Conservation (phyloP, 2,797 vertebrate species). For the Rhinatrema bivittatum region DNA sequence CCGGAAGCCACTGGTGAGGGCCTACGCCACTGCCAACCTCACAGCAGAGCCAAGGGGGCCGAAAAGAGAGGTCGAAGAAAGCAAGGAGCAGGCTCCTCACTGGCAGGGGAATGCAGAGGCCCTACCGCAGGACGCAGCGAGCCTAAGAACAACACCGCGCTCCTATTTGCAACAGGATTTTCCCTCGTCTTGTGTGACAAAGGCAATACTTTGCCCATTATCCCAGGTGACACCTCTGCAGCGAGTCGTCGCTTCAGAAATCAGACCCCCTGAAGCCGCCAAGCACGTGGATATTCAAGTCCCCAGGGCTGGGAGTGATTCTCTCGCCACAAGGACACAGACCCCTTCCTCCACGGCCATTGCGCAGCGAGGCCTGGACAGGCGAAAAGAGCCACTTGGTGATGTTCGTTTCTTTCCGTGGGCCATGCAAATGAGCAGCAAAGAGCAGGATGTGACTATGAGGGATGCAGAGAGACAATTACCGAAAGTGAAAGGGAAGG, state of each 20-base stretch:
- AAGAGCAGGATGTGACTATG: conserved; percentile 26
- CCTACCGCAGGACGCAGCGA: too few relatives aligned
- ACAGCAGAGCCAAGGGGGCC: conserved; percentile 38
- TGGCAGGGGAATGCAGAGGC: too few relatives aligned
- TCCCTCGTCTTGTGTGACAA: too few relatives aligned
- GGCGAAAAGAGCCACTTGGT: conserved; percentile 28
- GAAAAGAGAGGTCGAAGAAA: conserved; percentile 45
- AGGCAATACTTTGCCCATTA: too few relatives aligned
- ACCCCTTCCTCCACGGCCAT: conserved; percentile 15
- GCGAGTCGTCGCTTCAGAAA: background rate
- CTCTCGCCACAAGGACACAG: conserved; percentile 32
- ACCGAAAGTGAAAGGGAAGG: conserved; percentile 29
- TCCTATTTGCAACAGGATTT: too few relatives aligned
- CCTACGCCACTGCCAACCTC: conserved; percentile 15
- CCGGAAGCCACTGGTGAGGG: conserved; percentile 24
- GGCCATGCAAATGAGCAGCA: conserved; percentile 48
- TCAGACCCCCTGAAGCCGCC: too few relatives aligned
- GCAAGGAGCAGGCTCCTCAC: too few relatives aligned
- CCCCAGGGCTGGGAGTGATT: background rate
- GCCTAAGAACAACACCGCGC: too few relatives aligned
- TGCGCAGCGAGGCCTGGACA: conserved; percentile 25
- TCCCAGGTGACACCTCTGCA: too few relatives aligned
- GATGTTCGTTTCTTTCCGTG: conserved; percentile 55
- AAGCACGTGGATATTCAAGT: conserved; percentile 4
- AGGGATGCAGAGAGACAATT: conserved; percentile 51